A percentile compares a stretch with the other conserved stretches of the same genome.
phyloP scores from a whole-genome alignment of 2,888 invertebrate species.

The Apodemia mormo region DNA sequence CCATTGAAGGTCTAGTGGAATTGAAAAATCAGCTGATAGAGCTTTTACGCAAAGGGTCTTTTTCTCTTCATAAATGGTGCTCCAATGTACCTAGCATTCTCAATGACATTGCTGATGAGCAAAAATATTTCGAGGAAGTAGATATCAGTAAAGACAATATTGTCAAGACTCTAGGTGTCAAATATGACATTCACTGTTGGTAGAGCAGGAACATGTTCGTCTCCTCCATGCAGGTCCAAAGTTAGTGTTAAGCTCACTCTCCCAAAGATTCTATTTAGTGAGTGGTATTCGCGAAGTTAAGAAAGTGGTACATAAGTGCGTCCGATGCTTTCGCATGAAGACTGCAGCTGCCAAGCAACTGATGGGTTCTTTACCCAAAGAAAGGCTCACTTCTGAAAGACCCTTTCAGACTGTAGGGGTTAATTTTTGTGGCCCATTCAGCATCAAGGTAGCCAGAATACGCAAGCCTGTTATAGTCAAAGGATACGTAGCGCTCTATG shows the following conservation, averaged over 20 bases:
- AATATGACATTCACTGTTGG: conserved; percentile 18
- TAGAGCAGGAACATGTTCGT: too few species aligned
- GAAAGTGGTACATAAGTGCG: too few species aligned
- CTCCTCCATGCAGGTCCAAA: too few species aligned
- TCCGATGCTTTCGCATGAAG: too few species aligned
- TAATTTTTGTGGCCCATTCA: conserved; percentile 27
- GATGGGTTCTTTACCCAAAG: neutral
- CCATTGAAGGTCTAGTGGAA: neutral
- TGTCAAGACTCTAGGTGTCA: conserved; percentile 30
- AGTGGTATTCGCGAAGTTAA: too few species aligned
- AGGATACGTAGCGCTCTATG: conserved; percentile 29
- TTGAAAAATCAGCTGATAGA: conserved; percentile 22
- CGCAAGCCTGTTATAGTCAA: conserved; percentile 25
- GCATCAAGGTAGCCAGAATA: conserved; percentile 27
- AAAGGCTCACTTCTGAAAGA: neutral
- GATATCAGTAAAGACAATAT: conserved; percentile 22
- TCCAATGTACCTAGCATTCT: conserved; percentile 21
- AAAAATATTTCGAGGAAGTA: conserved; percentile 25
- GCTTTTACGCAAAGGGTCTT: conserved; percentile 21
- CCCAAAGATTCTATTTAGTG: too few species aligned
- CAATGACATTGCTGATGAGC: conserved; percentile 23
- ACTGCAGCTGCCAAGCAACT: too few species aligned
- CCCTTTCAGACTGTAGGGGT: neutral
- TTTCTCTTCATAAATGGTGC: conserved; percentile 32
- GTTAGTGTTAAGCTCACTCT: too few species aligned